Percentiles rank a stretch among this genome's conserved stretches.
phyloP scores from a whole-genome alignment of 1,140 invertebrate species.

The Phthorimaea operculella region DNA sequence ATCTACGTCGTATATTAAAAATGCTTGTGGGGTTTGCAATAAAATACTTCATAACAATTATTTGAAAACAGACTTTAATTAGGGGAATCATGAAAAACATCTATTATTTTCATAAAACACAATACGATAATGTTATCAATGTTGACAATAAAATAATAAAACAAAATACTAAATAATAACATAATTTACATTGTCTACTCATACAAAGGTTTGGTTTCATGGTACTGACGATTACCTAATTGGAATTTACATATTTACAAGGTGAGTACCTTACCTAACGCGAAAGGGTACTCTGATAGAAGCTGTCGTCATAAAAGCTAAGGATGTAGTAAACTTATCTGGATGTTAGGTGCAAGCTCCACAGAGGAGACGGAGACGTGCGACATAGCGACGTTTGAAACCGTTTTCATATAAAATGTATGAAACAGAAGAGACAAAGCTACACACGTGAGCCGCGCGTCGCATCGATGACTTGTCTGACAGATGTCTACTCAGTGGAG shows the following conservation, averaged over 20 bases:
- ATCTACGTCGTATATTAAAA: too few relatives aligned
- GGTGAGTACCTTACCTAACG: slow-evolving; percentile 27
- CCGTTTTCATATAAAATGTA: too few relatives aligned
- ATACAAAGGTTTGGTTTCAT: slow-evolving; percentile 65
- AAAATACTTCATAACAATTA: slow-evolving; percentile 25
- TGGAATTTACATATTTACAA: slow-evolving; percentile 66
- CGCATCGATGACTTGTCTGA: too few relatives aligned
- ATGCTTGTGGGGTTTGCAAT: not conserved
- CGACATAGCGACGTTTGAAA: too few relatives aligned
- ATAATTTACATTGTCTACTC: slow-evolving; percentile 60
- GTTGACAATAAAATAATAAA: slow-evolving; percentile 36
- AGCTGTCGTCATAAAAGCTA: slow-evolving; percentile 16
- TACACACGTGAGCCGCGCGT: too few relatives aligned
- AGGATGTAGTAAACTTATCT: too few relatives aligned
- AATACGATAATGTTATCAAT: slow-evolving; percentile 43
- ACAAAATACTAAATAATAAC: slow-evolving; percentile 53
- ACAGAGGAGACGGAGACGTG: too few relatives aligned
- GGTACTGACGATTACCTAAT: slow-evolving; percentile 57
- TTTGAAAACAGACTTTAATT: slow-evolving; percentile 61
- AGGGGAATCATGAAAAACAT: slow-evolving; percentile 49
- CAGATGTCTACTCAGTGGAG: too few relatives aligned
- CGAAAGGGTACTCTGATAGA: slow-evolving; percentile 47
- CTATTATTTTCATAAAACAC: slow-evolving; percentile 47
- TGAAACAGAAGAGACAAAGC: too few relatives aligned
- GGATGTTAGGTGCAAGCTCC: too few relatives aligned